Conservation (phyloP, 2,888 invertebrate genomes). For the Camptogramma bilineatum region DNA sequence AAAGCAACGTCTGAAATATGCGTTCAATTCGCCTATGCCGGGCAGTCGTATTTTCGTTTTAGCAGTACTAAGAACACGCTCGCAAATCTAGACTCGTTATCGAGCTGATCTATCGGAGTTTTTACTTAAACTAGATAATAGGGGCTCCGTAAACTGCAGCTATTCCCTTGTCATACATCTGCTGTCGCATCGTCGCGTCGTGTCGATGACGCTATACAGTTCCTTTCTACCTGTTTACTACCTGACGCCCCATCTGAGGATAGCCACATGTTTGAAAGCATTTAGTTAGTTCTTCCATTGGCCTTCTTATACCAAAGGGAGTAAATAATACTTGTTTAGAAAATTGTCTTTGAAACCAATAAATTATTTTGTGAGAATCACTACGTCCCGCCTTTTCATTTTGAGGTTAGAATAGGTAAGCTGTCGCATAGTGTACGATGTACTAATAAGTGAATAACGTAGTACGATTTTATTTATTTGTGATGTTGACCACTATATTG, state of each 20-base stretch:
- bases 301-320: slow-evolving; percentile 72
- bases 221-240: slow-evolving; percentile 14
- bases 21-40: slow-evolving; percentile 15
- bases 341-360: slow-evolving; percentile 72
- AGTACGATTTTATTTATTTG: slow-evolving; percentile 85
- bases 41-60: slow-evolving; percentile 15
- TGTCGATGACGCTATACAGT: slow-evolving; percentile 6
- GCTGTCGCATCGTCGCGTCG: slow-evolving; percentile 7
- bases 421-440: slow-evolving; percentile 79
- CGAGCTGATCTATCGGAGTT: slow-evolving; percentile 20
- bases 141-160: slow-evolving; percentile 27
- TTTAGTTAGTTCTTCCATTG: slow-evolving; percentile 71
- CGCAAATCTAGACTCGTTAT: slow-evolving; percentile 5
- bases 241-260: slow-evolving; percentile 43
- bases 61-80: slow-evolving; percentile 18
- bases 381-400: slow-evolving; percentile 79
- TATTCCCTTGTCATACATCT: slow-evolving; percentile 13
- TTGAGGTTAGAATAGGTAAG: slow-evolving; percentile 73
- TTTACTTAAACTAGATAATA: slow-evolving; percentile 25
- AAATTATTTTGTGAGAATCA: slow-evolving; percentile 73
- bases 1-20: slow-evolving; percentile 16
- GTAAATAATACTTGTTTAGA: slow-evolving; percentile 51
- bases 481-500: slow-evolving; percentile 84
- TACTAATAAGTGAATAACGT: slow-evolving; percentile 82
- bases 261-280: slow-evolving; percentile 60